These are phyloP conservation scores for Drosophila neocordata DNA, from an alignment of 1,140 invertebrate genomes.

Conservation along the genomic window DNA sequence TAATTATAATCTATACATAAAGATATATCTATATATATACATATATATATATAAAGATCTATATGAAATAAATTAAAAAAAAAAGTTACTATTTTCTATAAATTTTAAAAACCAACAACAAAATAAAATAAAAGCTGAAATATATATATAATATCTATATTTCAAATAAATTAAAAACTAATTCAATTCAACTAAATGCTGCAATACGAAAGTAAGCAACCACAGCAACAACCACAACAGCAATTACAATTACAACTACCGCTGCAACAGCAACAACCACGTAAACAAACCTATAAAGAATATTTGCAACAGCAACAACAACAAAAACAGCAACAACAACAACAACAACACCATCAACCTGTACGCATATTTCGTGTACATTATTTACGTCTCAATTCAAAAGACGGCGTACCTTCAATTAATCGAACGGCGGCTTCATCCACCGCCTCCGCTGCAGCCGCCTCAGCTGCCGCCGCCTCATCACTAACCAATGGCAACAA, in stretches of 20 bases:
- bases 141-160: slow-evolving; percentile 25
- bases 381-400: slow-evolving; percentile 73
- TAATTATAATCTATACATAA: slow-evolving; percentile 35
- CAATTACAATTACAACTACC: slow-evolving; percentile 29
- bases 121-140: slow-evolving; percentile 21
- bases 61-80: slow-evolving; percentile 15
- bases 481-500: slow-evolving; percentile 62
- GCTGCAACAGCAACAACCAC: slow-evolving; percentile 52
- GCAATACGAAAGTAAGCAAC: slow-evolving; percentile 67
- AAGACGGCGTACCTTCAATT: slow-evolving; percentile 63
- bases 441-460: slow-evolving; percentile 15
- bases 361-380: slow-evolving; percentile 76
- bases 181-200: slow-evolving; percentile 57
- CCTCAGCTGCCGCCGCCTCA: slow-evolving; percentile 7
- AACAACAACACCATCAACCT: slow-evolving; percentile 53
- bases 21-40: slow-evolving; percentile 55
- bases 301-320: slow-evolving; percentile 66
- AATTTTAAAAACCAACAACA: slow-evolving; percentile 28
- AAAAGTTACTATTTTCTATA: slow-evolving; percentile 67
- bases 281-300: slow-evolving; percentile 66
- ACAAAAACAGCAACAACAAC: slow-evolving; percentile 55
- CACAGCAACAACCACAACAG: slow-evolving; percentile 47
- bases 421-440: slow-evolving; percentile 37
- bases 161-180: not conserved
- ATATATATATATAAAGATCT: slow-evolving; percentile 30